These are phyloP conservation scores for Eonycteris spelaea DNA, from an alignment of 2,113 vertebrate genomes.

Conservation along the genomic window DNA sequence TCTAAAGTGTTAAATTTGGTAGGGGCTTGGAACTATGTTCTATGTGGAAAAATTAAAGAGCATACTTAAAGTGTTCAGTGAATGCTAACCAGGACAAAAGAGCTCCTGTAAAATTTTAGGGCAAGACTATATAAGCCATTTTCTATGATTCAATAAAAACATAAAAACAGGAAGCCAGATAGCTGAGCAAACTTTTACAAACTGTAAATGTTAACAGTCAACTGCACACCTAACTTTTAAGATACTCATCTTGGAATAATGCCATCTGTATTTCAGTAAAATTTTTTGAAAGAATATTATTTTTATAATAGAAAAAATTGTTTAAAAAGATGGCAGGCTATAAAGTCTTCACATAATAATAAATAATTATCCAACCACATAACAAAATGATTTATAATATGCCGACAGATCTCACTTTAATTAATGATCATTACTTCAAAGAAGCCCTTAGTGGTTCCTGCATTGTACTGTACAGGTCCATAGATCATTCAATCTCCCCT, in stretches of 20 bases:
- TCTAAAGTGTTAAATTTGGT: background rate
- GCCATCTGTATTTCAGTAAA: background rate
- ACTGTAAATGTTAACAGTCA: background rate
- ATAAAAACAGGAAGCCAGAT: background rate
- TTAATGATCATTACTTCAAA: background rate
- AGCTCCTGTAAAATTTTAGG: background rate
- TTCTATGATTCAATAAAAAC: background rate
- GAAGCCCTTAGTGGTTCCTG: background rate
- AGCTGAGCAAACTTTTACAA: background rate
- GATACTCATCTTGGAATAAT: background rate
- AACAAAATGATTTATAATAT: slow-evolving; percentile 33
- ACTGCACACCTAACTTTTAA: background rate
- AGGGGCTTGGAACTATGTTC: background rate
- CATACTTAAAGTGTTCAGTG: background rate
- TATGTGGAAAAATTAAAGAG: background rate
- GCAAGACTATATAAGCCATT: background rate
- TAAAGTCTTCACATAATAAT: background rate
- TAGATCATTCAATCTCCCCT: background rate
- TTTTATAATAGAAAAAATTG: background rate
- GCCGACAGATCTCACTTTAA: background rate
- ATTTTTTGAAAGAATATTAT: background rate
- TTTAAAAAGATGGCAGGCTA: background rate
- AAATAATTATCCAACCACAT: background rate
- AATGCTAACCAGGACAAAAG: background rate
- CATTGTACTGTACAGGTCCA: background rate